These are phyloP conservation scores for Nothocercus julius DNA, from an alignment of 2,113 vertebrate genomes.

Conservation along the genomic window DNA sequence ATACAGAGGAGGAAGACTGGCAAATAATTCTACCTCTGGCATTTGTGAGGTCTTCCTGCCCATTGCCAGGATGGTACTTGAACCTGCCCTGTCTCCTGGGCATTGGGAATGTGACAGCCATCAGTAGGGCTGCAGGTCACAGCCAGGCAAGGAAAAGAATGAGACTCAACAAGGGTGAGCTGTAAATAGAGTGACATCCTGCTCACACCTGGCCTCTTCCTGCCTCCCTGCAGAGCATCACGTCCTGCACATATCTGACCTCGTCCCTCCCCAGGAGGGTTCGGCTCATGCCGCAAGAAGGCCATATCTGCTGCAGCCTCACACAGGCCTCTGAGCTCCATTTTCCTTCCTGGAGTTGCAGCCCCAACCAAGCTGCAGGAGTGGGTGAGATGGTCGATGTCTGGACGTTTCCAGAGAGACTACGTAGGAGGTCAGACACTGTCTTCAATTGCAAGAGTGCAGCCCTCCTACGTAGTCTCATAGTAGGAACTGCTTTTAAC, in stretches of 20 bases:
- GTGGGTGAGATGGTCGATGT: background rate
- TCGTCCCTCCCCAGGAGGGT: rapidly evolving
- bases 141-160: background rate
- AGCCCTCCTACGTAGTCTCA: rapidly evolving
- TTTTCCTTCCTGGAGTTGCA: background rate
- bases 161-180: background rate
- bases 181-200: background rate
- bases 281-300: rapidly evolving
- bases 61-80: background rate
- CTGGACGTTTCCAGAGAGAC: rapidly evolving
- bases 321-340: background rate
- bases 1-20: background rate
- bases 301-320: background rate
- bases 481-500: background rate
- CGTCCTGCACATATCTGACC: background rate
- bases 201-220: too few relatives aligned
- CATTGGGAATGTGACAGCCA: background rate
- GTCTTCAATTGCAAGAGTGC: rapidly evolving
- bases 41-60: background rate
- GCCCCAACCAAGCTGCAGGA: rapidly evolving
- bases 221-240: too few relatives aligned
- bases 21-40: background rate
- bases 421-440: background rate
- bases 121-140: background rate
- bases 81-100: background rate